Percentiles rank a stretch among this genome's conserved stretches.
These are phyloP conservation scores for Conger conger DNA, from an alignment of 2,113 vertebrate species.

Conservation along the genomic window DNA sequence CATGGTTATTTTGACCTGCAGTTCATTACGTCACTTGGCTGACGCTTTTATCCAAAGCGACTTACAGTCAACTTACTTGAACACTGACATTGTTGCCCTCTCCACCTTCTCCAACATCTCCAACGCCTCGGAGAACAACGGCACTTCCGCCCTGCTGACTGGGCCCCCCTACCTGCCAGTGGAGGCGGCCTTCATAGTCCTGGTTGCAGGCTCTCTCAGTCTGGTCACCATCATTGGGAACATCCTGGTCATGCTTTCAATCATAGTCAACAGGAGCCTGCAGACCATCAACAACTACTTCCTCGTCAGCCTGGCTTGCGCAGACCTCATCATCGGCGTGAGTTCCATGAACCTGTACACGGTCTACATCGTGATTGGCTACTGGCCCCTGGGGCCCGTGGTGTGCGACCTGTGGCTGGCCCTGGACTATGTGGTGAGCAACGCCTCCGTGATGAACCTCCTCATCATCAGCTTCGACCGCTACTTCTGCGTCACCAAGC, in stretches of 20 bases:
- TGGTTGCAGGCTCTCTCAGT: conserved; percentile 88
- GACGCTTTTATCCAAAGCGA: no score
- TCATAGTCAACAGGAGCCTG: conserved; percentile 95
- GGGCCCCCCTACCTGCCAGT: conserved; percentile 79
- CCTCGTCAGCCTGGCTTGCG: conserved; percentile 95
- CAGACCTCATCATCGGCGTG: conserved; percentile 93
- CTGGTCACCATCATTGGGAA: conserved; percentile 92
- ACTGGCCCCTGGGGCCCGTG: conserved; percentile 92
- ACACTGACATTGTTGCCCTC: conserved; percentile 36
- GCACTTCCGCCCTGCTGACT: conserved; percentile 40
- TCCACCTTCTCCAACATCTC: conserved; percentile 24
- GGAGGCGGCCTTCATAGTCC: conserved; percentile 85
- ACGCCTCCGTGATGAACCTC: conserved; percentile 97
- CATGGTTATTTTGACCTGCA: no score
- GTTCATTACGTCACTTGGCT: no score
- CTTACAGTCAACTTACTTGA: no score
- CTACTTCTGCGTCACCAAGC: conserved; percentile 97
- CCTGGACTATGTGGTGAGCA: conserved; percentile 94
- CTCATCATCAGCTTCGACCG: conserved; percentile 98
- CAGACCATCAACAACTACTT: conserved; percentile 99
- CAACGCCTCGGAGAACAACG: conserved; percentile 35
- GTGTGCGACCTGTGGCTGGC: conserved; percentile 97
- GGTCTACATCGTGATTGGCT: conserved; percentile 91
- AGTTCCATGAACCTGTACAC: conserved; percentile 99
- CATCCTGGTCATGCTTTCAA: conserved; percentile 97